A percentile compares a stretch with the other conserved stretches of the same genome.
These are phyloP conservation scores for Molossus alvarezi DNA, from an alignment of 2,797 vertebrate species.

Conservation along the genomic window DNA sequence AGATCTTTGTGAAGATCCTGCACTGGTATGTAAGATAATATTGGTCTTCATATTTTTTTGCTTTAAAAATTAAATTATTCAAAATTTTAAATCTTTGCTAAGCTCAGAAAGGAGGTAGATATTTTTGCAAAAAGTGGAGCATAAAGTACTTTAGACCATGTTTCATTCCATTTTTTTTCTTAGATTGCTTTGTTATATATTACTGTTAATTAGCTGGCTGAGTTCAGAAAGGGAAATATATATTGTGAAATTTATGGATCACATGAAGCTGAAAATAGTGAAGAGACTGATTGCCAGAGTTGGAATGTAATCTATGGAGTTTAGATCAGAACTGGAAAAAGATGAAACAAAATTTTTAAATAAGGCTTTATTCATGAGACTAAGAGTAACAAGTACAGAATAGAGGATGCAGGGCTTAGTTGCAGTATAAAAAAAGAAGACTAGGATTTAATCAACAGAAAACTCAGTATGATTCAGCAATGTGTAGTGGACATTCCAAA, in stretches of 20 bases:
- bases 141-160: constrained; percentile 64
- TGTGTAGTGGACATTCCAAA: constrained; percentile 50
- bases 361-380: constrained; percentile 55
- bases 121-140: constrained; percentile 64
- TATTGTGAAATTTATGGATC: constrained; percentile 63
- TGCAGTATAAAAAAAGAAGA: constrained; percentile 53
- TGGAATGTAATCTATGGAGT: constrained; percentile 23
- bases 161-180: constrained; percentile 63
- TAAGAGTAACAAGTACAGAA: constrained; percentile 32
- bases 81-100: constrained; percentile 64
- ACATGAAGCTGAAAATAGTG: constrained; percentile 67
- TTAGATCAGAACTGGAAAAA: constrained; percentile 58
- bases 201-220: constrained; percentile 29
- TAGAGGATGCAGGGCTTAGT: constrained; percentile 36
- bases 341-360: constrained; percentile 58
- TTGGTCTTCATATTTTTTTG: constrained; percentile 66
- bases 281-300: constrained; percentile 48
- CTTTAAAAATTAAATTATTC: constrained; percentile 73
- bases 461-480: constrained; percentile 28
- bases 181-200: constrained; percentile 64
- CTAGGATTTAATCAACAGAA: constrained; percentile 53
- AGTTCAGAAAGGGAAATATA: constrained; percentile 61
- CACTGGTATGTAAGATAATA: constrained; percentile 50
- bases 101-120: constrained; percentile 62
- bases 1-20: constrained; percentile 44